Evolutionary conservation across 2,888 invertebrate species (phyloP), one percentile per base, ranked within the genome.

Genomic region (Argyresthia goedartella): DNA sequence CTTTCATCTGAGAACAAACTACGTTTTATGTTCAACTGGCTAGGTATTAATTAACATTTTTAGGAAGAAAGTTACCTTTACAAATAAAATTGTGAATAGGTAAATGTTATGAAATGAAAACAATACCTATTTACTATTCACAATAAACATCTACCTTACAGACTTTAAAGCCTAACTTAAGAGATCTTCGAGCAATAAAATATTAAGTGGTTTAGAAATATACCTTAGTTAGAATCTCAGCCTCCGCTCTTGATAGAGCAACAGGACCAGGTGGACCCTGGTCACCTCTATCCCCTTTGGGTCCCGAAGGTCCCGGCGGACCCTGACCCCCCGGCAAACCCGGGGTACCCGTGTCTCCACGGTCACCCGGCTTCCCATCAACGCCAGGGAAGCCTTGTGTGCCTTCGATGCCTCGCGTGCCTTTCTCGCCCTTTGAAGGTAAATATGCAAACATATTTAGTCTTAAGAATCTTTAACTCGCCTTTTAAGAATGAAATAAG

Each of bases 321-420:
- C 95, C 95, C 70, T 93, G 91, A 8, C 90, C 88, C 0, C 93
- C 93, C 55, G 92, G 91, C 14, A 89, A 72, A 0, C 93, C 93
- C 0, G 91, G 89, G 45, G 91, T 90, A 0, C 93, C 93, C 57
- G 91, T 91, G 55, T 91, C 91, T 0, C 93, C 93, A 0, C 90
- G 80, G 35, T 91, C 88, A 44, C 94, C 93, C 0, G 89, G 85
- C 43, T 86, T 81, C 0, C 92, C 92, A 60, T 90, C 88, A 41
- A 79, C 80, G 6, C 92, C 92, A 0, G 91, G 90, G 55, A 91
- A 89, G 1, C 92, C 92, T 57, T 90, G 88, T 10, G 89, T 81
- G 0, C 92, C 93, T 52, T 88, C 85, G 55, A 91, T 89, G 3
- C 93, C 93, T 57, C 88, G 78, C 36, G 84, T 85, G 3, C 93